Evolutionary conservation across 1,140 invertebrate species (phyloP).

Genomic region (Heliothis virescens): DNA sequence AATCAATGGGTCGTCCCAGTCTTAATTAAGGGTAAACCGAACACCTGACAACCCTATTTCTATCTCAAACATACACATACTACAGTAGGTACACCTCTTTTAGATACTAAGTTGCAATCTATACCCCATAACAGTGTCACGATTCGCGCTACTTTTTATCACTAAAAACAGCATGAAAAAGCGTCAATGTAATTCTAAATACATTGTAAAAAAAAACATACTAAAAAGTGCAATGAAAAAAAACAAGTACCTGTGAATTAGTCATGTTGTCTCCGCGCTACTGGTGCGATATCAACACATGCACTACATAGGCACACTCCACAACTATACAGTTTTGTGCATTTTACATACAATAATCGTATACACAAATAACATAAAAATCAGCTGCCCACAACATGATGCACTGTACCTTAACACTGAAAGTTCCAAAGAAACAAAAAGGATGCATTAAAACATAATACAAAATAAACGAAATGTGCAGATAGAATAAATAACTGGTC

Average conservation of each 20-base stretch:
- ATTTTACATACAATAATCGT: constrained; percentile 78
- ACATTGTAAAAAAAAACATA: constrained; percentile 39
- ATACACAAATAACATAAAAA: constrained; percentile 79
- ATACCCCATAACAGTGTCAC: background rate
- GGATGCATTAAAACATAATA: constrained; percentile 64
- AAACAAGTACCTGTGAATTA: constrained; percentile 82
- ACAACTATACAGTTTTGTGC: constrained; percentile 80
- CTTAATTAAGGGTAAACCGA: background rate
- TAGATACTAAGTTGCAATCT: constrained; percentile 1
- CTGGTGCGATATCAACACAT: constrained; percentile 80
- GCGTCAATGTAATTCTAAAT: constrained; percentile 26
- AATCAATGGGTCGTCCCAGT: background rate
- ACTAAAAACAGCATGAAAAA: constrained; percentile 12
- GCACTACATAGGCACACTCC: constrained; percentile 82
- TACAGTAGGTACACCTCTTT: background rate
- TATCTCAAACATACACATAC: background rate
- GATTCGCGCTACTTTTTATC: background rate
- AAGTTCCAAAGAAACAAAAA: constrained; percentile 79
- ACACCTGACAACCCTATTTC: background rate
- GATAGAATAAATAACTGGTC: constrained; percentile 55
- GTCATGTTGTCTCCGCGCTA: constrained; percentile 79
- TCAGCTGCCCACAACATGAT: constrained; percentile 80
- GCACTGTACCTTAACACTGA: constrained; percentile 82
- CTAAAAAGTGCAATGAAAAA: constrained; percentile 57
- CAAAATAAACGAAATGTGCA: constrained; percentile 68